Percentiles rank a stretch among this genome's conserved stretches.
Evolutionary conservation across 2,797 vertebrate genomes (phyloP).

Genomic region (Neostethus bicornis): DNA sequence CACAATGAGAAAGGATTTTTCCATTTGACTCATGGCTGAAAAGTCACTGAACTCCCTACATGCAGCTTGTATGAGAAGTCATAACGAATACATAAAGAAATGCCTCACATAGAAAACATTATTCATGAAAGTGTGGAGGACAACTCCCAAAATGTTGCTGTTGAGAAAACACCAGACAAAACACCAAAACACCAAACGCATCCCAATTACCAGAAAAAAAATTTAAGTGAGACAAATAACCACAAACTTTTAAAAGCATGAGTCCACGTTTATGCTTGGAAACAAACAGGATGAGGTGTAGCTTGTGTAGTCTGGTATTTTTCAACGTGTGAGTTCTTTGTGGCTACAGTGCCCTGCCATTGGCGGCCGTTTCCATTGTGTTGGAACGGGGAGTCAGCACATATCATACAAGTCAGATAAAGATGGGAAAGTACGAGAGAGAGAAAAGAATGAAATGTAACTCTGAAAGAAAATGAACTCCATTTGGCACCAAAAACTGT

Average conservation of each 20-base stretch:
- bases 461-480: conserved; percentile 20
- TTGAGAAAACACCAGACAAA: conserved; percentile 2
- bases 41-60: conserved; percentile 9
- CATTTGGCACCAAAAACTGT: conserved; percentile 20
- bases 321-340: conserved; percentile 39
- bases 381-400: conserved; percentile 58
- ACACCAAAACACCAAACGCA: conserved; percentile 6
- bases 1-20: conserved; percentile 13
- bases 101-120: background rate
- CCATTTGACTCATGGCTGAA: conserved; percentile 9
- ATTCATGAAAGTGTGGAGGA: background rate
- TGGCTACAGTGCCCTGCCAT: conserved; percentile 32
- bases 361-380: conserved; percentile 67
- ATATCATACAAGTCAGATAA: conserved; percentile 53
- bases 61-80: too few relatives aligned
- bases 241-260: conserved; percentile 1
- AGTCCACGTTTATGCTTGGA: conserved; percentile 9
- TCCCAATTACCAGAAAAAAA: conserved; percentile 19
- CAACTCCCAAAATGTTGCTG: background rate
- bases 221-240: conserved; percentile 25
- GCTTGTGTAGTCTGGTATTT: conserved; percentile 34
- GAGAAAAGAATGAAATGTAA: conserved; percentile 15
- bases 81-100: too few relatives aligned
- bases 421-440: conserved; percentile 44
- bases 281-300: conserved; percentile 8